Evolutionary conservation across 2,888 invertebrate genomes (phyloP), one percentile per base, ranked within the genome.

Genomic region (Coelinius sp.): DNA sequence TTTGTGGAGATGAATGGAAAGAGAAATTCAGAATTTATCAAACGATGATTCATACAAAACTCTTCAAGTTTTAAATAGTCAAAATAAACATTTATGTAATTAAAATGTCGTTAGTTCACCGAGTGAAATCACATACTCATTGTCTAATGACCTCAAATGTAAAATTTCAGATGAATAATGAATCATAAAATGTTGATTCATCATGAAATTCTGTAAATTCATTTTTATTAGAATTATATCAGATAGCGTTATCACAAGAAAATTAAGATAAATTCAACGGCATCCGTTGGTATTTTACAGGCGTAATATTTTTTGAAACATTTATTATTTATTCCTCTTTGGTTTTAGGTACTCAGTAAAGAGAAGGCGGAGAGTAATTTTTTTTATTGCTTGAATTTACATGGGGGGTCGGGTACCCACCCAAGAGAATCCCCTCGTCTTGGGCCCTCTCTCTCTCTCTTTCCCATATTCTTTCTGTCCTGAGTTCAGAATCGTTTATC

Each of bases 301-400:
- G 5, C 17, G 22, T 17, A 59, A 10, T 59, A 59, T 59, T 59
- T 27, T 17, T 10, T 14, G 6, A 8, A 56, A 22, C 2, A 7
- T 8, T 20, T 24, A 53, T 20, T 31, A 31, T 59, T 59, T 31
- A 59, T 63, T 63, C 22, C 24, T 24, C 22, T 41, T 63, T 7
- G 22, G 31, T 7, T 62, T 38, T n/a, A 35, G 31, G 41, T 41
- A n/a, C 41, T 24, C 14, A 24, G 14, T 17, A 12, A 14, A 59
- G 41, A 41, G 63, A 63, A 35, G 59, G 59, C 59, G 59, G 59
- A 20, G 59, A 24, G 38, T 41, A 38, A 41, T 24, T 41, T 41
- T 63, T 63, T 63, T 63, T 63, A 41, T 41, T 63, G n/a, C 63
- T 63, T 41, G 24, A 41, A 63, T 63, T 63, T 63, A 63, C 41